A percentile compares a stretch with the other conserved stretches of the same genome.
Evolutionary conservation across 2,888 invertebrate species (phyloP).

Genomic region (Tetragonisca angustula): DNA sequence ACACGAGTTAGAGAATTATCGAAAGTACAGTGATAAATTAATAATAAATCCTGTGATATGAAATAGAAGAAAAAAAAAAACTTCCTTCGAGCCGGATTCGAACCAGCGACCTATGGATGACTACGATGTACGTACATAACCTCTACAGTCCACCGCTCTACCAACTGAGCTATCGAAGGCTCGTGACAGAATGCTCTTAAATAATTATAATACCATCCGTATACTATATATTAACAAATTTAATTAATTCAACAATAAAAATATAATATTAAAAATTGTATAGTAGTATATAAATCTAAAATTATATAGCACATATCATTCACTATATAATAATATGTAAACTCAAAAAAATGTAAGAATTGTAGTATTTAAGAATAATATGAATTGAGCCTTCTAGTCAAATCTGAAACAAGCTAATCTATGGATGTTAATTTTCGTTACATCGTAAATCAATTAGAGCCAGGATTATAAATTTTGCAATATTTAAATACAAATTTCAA

Average conservation of each 20-base stretch:
- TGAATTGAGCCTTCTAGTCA: constrained; percentile 78
- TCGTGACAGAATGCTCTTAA: background rate
- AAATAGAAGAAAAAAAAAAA: constrained; percentile 24
- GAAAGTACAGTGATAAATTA: background rate
- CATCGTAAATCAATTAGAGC: background rate
- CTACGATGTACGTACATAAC: constrained; percentile 29
- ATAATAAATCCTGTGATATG: background rate
- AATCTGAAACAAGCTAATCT: constrained; percentile 81
- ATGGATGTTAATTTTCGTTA: constrained; percentile 70
- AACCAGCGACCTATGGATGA: constrained; percentile 81
- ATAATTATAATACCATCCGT: fast-evolving
- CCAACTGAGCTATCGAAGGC: constrained; percentile 83
- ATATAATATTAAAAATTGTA: background rate
- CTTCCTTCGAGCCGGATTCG: constrained; percentile 81
- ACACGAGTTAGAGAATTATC: background rate
- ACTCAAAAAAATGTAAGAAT: constrained; percentile 38
- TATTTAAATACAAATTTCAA: background rate
- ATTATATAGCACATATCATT: background rate
- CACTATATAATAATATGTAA: too few species aligned
- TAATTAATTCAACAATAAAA: background rate
- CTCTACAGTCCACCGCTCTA: constrained; percentile 84
- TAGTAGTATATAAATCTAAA: too few species aligned
- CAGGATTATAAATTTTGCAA: fast-evolving
- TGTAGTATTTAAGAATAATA: background rate
- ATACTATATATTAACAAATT: background rate